phyloP scores from a whole-genome alignment of 2,888 invertebrate species.

The Bimastos eiseni region DNA sequence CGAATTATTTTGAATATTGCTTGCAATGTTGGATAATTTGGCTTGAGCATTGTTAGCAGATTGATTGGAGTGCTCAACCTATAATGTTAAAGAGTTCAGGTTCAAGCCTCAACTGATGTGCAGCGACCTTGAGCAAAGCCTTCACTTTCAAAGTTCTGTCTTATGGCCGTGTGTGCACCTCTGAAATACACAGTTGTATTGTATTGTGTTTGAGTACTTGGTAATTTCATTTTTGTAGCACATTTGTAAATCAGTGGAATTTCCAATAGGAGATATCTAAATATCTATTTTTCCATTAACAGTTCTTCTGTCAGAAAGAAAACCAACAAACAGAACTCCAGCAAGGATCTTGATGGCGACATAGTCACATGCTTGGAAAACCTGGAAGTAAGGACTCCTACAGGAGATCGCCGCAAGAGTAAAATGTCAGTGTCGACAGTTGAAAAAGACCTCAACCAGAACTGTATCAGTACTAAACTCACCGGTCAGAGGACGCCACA shows the following conservation, averaged over 20 bases:
- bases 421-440: not conserved
- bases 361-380: not conserved
- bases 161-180: too few species aligned
- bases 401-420: not conserved
- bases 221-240: not conserved
- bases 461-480: not conserved
- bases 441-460: not conserved
- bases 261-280: not conserved
- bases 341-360: not conserved
- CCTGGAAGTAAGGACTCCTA: not conserved
- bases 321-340: not conserved
- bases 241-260: not conserved
- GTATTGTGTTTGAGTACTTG: too few species aligned
- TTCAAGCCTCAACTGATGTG: too few species aligned
- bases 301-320: not conserved
- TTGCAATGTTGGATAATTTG: not conserved
- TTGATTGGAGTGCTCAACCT: too few species aligned
- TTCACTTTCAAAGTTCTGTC: too few species aligned
- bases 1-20: not conserved
- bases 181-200: too few species aligned
- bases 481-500: not conserved
- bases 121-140: too few species aligned
- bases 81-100: too few species aligned
- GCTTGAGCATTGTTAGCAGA: too few species aligned
- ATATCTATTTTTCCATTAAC: not conserved